phyloP scores from a whole-genome alignment of 2,113 vertebrate genomes.

The Pterocles gutturalis region DNA sequence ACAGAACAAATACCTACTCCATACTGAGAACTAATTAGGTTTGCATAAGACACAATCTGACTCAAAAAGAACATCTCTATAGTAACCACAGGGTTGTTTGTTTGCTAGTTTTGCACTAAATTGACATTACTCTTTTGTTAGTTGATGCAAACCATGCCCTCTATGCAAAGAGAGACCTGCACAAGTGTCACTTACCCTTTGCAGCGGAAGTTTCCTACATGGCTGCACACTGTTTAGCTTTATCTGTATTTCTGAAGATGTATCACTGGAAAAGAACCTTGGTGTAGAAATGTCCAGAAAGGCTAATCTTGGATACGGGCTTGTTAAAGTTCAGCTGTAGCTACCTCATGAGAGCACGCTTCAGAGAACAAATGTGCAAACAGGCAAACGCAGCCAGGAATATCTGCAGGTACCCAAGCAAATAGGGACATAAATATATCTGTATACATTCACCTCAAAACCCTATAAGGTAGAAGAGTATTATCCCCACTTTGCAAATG shows the following conservation, averaged over 20 bases:
- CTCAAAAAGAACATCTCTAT: background rate
- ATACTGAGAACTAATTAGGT: background rate
- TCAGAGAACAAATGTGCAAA: accelerated
- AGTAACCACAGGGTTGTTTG: background rate
- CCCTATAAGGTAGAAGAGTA: accelerated
- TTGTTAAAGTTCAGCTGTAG: background rate
- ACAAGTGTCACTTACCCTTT: background rate
- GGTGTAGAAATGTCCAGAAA: background rate
- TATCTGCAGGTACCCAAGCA: accelerated
- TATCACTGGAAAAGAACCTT: accelerated
- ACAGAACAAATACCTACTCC: background rate
- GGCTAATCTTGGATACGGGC: background rate
- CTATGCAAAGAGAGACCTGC: background rate
- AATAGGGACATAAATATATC: accelerated
- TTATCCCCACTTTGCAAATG: background rate
- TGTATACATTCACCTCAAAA: background rate
- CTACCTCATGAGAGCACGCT: background rate
- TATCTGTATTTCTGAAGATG: background rate
- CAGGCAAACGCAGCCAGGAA: accelerated
- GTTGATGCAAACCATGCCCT: background rate
- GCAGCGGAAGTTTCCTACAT: background rate
- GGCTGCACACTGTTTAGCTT: background rate
- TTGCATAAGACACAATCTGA: background rate
- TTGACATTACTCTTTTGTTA: background rate
- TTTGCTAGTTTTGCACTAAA: background rate